Conservation (phyloP, 2,113 vertebrate species). For the Hippocampus mohnikei region DNA sequence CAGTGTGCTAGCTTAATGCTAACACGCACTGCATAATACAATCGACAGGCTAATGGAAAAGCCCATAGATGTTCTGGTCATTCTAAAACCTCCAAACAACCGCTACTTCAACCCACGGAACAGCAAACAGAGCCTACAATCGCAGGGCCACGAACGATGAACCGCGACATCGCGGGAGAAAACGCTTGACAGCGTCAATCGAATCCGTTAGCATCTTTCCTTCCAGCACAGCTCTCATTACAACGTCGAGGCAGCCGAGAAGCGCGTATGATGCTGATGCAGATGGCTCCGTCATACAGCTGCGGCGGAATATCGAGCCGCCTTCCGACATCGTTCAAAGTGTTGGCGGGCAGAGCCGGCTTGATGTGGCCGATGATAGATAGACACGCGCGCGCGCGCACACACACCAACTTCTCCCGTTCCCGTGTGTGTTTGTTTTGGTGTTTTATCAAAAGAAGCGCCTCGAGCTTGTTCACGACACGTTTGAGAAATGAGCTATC, state of each 20-base stretch:
- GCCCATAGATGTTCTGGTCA: too few species aligned
- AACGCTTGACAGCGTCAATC: too few species aligned
- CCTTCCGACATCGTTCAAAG: neutral
- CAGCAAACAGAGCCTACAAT: too few species aligned
- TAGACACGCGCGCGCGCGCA: neutral
- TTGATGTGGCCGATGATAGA: neutral
- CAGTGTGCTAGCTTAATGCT: neutral
- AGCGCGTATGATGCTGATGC: neutral
- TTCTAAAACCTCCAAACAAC: too few species aligned
- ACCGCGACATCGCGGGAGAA: too few species aligned
- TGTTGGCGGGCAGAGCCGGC: neutral
- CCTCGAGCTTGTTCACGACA: neutral
- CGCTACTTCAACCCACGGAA: too few species aligned
- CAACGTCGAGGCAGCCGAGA: neutral
- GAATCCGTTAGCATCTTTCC: neutral
- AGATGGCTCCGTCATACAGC: neutral
- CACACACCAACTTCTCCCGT: neutral
- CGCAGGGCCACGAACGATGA: too few species aligned
- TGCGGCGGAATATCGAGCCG: slow-evolving; percentile 2
- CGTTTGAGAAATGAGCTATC: slow-evolving; percentile 8
- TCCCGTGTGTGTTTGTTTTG: neutral
- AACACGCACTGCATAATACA: neutral
- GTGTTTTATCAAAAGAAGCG: slow-evolving; percentile 6
- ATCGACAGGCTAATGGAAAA: too few species aligned
- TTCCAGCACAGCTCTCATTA: neutral